Conservation (phyloP, 2,797 vertebrate species). For the Acipenser transmontanus region DNA sequence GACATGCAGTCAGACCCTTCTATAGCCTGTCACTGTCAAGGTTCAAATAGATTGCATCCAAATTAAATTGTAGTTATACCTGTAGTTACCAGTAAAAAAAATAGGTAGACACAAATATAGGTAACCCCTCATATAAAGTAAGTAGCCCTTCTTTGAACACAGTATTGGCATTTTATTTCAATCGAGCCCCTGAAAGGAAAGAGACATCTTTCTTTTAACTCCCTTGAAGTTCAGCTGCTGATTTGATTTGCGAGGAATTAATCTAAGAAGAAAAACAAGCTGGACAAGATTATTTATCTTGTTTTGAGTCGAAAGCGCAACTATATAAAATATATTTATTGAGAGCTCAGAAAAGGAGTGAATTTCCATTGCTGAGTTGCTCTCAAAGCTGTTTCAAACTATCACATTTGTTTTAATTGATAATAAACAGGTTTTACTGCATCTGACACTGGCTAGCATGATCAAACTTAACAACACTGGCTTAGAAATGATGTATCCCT, state of each 20-base stretch:
- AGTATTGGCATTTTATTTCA: neutral
- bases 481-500: too few species aligned
- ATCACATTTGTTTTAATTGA: too few species aligned
- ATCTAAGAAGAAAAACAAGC: neutral
- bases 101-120: too few species aligned
- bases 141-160: neutral
- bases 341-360: constrained; percentile 1
- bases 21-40: neutral
- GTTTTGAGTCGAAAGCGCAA: constrained; percentile 9
- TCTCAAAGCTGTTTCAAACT: too few species aligned
- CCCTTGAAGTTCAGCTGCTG: neutral
- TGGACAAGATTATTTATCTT: constrained; percentile 13
- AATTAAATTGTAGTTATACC: neutral
- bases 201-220: neutral
- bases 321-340: constrained; percentile 21
- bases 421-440: too few species aligned
- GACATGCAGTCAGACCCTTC: neutral
- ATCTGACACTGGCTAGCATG: too few species aligned
- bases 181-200: neutral
- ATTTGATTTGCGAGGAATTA: neutral
- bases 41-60: neutral
- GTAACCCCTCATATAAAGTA: too few species aligned
- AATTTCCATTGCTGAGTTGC: neutral
- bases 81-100: too few species aligned
- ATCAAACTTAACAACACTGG: too few species aligned